Evolutionary conservation across 2,113 vertebrate species (phyloP), one percentile per base, ranked within the genome.

Genomic region (Cinclus cinclus): DNA sequence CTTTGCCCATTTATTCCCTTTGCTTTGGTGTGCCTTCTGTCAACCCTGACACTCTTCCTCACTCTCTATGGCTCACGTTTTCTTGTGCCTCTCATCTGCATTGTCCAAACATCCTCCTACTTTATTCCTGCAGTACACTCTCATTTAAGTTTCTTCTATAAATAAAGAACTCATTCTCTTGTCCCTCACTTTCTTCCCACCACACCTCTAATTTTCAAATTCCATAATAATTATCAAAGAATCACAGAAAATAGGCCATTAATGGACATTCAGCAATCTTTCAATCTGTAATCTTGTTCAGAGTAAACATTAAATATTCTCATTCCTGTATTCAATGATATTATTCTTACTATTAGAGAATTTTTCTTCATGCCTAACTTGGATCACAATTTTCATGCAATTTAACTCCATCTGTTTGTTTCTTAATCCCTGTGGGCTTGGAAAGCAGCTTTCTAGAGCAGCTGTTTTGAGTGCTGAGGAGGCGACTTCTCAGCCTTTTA

Each of bases 341-440:
- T 49, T 58, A 67, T 60, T 84, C 52, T 68, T 90, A 71, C 8
- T 76, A 69, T 49, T 69, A 53, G 25, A 58, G 28, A 52, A 27
- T n/a, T 90, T 87, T 73, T 60, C 81, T 79, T 91, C 35, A 56
- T 78, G 73, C 35, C 56, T 68, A 87, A 71, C 52, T 71, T 28
- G 31, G 20, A 76, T 31, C 3, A 31, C 70, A 49, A 60, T 83
- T 93, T 85, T 90, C 62, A 87, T 71, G 65, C 84, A 64, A 37
- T 83, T 94, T 79, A 90, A 65, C 16, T 85, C 82, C 88, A 82
- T 94, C 87, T 62, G 67, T 11, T 91, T 90, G 75, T 83, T 76
- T 44, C 67, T 65, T 76, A 73, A 85, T 85, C n/a, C 55, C 75
- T 0, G 3, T n/a, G 53, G 78, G 58, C 35, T 63, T 1, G 4